Percentiles rank a stretch among this genome's conserved stretches.
Conservation (phyloP, 2,888 invertebrate genomes). For the Penaeus monodon region DNA sequence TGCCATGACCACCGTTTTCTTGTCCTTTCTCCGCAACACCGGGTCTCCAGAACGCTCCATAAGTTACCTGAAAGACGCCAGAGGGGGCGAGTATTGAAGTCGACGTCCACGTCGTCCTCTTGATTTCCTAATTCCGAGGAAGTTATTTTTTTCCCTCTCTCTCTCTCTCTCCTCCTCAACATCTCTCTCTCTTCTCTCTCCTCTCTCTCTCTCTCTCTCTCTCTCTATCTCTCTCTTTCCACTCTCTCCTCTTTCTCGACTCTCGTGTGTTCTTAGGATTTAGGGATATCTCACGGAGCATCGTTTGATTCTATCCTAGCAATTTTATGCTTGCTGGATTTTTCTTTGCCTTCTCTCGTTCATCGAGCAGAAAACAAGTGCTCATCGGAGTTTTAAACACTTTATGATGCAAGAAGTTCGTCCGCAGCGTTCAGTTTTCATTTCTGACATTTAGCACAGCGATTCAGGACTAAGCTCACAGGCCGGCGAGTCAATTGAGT, state of each 20-base stretch:
- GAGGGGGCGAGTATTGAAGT: slow-evolving; percentile 45
- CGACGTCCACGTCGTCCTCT: slow-evolving; percentile 32
- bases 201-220: background rate
- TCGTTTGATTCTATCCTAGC: no score
- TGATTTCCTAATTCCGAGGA: slow-evolving; percentile 32
- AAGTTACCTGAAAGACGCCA: slow-evolving; percentile 54
- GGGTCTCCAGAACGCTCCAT: slow-evolving; percentile 57
- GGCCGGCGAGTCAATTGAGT: no score
- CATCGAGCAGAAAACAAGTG: no score
- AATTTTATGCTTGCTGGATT: no score
- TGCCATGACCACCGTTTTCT: slow-evolving; percentile 61
- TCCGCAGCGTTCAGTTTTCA: no score
- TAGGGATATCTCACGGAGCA: no score
- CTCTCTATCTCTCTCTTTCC: background rate
- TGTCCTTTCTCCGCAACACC: slow-evolving; percentile 60
- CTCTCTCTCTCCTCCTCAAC: background rate
- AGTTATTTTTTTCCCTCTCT: slow-evolving; percentile 22
- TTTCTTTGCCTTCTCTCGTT: no score
- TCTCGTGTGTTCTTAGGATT: background rate
- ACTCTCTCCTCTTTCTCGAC: background rate
- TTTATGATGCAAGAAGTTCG: no score
- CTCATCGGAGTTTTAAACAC: no score
- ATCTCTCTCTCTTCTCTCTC: background rate
- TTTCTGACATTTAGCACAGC: no score
- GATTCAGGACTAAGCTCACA: no score